A percentile compares a stretch with the other conserved stretches of the same genome.
phyloP scores from a whole-genome alignment of 2,113 vertebrate genomes.

The Hippocampus comes region DNA sequence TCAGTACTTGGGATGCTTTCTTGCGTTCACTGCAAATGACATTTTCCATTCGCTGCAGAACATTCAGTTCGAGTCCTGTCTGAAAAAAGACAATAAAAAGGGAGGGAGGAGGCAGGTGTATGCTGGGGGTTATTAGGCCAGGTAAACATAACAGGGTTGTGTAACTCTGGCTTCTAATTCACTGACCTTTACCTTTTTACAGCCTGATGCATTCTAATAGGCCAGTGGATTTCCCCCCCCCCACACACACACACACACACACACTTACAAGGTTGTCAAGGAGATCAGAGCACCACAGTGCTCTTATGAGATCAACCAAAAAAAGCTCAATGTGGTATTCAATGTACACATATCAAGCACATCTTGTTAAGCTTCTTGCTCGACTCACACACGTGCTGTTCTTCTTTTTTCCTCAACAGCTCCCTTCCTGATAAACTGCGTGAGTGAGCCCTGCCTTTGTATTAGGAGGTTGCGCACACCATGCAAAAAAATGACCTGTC shows the following conservation, averaged over 20 bases:
- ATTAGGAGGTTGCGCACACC: conserved; percentile 50
- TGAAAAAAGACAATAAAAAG: background rate
- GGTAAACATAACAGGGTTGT: conserved; percentile 55
- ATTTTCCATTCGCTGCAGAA: conserved; percentile 1
- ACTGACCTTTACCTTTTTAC: conserved; percentile 64
- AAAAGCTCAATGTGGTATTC: background rate
- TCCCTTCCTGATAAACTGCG: conserved; percentile 11
- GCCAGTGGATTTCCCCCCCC: conserved; percentile 30
- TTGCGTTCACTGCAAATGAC: background rate
- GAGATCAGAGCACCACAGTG: conserved; percentile 30
- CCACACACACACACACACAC: conserved; percentile 23
- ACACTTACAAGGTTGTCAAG: conserved; percentile 40
- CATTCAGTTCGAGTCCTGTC: conserved; percentile 22
- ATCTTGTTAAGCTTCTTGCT: background rate
- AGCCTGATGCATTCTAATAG: conserved; percentile 64
- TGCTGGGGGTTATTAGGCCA: conserved; percentile 51
- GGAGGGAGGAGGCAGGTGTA: conserved; percentile 38
- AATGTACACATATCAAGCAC: background rate
- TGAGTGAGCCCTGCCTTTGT: conserved; percentile 31
- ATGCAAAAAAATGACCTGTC: conserved; percentile 67
- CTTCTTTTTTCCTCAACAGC: background rate
- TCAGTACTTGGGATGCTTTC: conserved; percentile 17
- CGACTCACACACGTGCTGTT: background rate
- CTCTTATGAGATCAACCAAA: background rate
- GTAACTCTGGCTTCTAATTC: conserved; percentile 65